A percentile compares a stretch with the other conserved stretches of the same genome.
phyloP scores from a whole-genome alignment of 2,113 vertebrate species.

The Labrus mixtus region DNA sequence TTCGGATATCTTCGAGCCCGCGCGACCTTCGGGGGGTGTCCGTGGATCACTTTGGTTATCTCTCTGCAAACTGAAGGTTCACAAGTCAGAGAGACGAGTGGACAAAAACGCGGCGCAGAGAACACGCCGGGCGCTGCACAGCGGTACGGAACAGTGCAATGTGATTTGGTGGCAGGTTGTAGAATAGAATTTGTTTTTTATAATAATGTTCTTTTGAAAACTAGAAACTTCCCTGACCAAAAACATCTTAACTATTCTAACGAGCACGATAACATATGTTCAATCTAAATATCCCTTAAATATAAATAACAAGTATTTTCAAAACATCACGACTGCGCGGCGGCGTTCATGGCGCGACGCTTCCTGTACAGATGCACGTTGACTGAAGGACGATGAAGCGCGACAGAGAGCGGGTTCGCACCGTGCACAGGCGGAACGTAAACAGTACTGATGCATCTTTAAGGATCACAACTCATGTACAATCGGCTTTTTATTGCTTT shows the following conservation, averaged over 20 bases:
- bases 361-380: constrained; percentile 69
- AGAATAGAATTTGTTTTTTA: constrained; percentile 78
- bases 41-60: constrained; percentile 87
- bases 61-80: constrained; percentile 73
- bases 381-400: constrained; percentile 57
- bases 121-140: constrained; percentile 79
- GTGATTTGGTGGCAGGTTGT: constrained; percentile 85
- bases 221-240: constrained; percentile 82
- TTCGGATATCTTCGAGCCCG: constrained; percentile 69
- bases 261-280: constrained; percentile 81
- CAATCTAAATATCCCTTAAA: constrained; percentile 87
- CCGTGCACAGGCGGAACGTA: constrained; percentile 66
- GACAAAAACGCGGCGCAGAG: constrained; percentile 64
- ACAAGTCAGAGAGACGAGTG: constrained; percentile 51
- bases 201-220: constrained; percentile 67
- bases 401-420: constrained; percentile 62
- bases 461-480: constrained; percentile 49
- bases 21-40: constrained; percentile 74
- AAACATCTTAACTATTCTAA: constrained; percentile 72
- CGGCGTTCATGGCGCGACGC: constrained; percentile 72
- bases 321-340: constrained; percentile 76
- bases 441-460: constrained; percentile 70
- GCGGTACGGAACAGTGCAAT: constrained; percentile 86
- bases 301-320: constrained; percentile 85
- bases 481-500: constrained; percentile 79